Conservation (phyloP, 2,113 vertebrate genomes). For the Apodemus sylvaticus region DNA sequence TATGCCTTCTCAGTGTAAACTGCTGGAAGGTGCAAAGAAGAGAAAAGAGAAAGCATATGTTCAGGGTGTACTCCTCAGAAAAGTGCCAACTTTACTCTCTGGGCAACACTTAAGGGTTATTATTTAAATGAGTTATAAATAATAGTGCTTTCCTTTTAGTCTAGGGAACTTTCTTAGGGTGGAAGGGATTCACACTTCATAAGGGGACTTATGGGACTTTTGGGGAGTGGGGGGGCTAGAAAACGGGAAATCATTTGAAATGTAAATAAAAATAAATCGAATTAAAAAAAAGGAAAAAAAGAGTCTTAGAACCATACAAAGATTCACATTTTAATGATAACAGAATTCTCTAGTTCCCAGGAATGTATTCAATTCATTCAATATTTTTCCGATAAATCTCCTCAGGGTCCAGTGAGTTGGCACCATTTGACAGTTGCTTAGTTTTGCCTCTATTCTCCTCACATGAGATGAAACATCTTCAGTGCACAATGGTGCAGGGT, state of each 20-base stretch:
- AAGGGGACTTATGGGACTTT: too few relatives aligned
- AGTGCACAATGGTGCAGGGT: conserved; percentile 45
- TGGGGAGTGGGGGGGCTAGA: too few relatives aligned
- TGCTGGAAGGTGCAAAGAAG: background rate
- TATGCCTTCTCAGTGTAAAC: background rate
- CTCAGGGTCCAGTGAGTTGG: background rate
- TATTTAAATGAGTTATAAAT: conserved; percentile 15
- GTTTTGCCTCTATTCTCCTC: background rate
- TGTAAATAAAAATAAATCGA: too few relatives aligned
- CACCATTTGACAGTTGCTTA: background rate
- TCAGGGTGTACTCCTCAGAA: conserved; percentile 44
- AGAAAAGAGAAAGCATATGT: background rate
- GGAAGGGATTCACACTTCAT: conserved; percentile 60
- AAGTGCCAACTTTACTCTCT: conserved; percentile 38
- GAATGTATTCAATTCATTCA: conserved; percentile 44
- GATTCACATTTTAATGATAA: conserved; percentile 60
- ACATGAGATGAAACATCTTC: background rate
- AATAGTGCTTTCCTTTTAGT: background rate
- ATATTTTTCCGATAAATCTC: conserved; percentile 39
- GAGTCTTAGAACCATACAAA: conserved; percentile 52
- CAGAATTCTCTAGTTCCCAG: conserved; percentile 39
- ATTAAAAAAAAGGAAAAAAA: too few relatives aligned
- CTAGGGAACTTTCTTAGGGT: conserved; percentile 45
- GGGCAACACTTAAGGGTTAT: background rate
- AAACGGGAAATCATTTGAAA: too few relatives aligned